These are phyloP conservation scores for Cephus cinctus DNA, from an alignment of 1,140 invertebrate genomes.

Conservation along the genomic window DNA sequence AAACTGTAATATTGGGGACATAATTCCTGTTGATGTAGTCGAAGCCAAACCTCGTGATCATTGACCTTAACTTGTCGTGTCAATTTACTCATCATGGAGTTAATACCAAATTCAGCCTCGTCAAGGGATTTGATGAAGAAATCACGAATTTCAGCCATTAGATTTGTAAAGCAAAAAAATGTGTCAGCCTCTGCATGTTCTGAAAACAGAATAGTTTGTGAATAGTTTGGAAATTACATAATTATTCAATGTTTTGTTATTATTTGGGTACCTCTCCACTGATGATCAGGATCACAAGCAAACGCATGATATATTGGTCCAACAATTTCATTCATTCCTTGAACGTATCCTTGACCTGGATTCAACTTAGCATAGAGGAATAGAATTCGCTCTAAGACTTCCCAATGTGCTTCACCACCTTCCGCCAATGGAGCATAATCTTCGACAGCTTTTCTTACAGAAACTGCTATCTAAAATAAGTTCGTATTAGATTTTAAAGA, in stretches of 20 bases:
- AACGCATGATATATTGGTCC: slow-evolving; percentile 98
- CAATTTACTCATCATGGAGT: slow-evolving; percentile 79
- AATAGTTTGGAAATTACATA: slow-evolving; percentile 3
- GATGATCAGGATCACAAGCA: slow-evolving; percentile 82
- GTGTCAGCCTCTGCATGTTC: slow-evolving; percentile 95
- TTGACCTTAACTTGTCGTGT: slow-evolving; percentile 72
- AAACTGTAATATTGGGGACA: slow-evolving; percentile 94
- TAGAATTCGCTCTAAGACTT: slow-evolving; percentile 94
- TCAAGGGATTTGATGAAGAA: slow-evolving; percentile 97
- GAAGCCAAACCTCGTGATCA: slow-evolving; percentile 76
- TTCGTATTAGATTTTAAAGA: too few species aligned
- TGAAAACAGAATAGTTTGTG: slow-evolving; percentile 52
- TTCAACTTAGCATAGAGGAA: slow-evolving; percentile 98
- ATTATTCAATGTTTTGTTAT: slow-evolving; percentile 8
- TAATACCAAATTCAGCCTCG: slow-evolving; percentile 87
- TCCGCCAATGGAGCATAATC: slow-evolving; percentile 80
- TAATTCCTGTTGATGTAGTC: slow-evolving; percentile 74
- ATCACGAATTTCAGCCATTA: slow-evolving; percentile 96
- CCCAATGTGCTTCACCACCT: slow-evolving; percentile 90
- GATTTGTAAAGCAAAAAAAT: slow-evolving; percentile 96
- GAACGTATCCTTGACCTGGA: slow-evolving; percentile 96
- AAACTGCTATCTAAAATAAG: slow-evolving; percentile 60
- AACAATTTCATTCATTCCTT: slow-evolving; percentile 99
- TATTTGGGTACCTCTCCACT: slow-evolving; percentile 69
- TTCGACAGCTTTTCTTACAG: slow-evolving; percentile 67